Base-by-base conservation (phyloP, 2,888 invertebrate genomes). In the Epinotia brunnichana region DNA sequence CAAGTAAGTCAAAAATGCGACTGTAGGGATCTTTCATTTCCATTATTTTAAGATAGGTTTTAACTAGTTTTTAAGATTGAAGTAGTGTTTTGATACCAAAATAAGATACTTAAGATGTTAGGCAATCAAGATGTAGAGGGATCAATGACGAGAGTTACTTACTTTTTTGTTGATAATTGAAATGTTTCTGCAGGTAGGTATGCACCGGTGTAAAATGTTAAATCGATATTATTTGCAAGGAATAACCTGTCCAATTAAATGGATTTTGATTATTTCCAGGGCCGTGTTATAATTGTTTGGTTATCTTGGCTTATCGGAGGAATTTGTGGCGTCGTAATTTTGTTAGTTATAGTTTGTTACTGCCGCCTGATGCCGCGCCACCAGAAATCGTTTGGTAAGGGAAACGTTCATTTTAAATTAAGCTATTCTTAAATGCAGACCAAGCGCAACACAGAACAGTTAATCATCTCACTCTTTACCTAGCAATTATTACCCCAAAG, bases 331-430 rank as follows among this genome's bases (percentile, higher is more conserved):
- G 95, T 95, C 81, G 87, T 95, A 81, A 91, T 95, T 85, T 93
- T 95, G 85, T 94, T 95, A 78, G 90, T 95, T 84, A 90, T 95
- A 82, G 92, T 95, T 81, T 95, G 95, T 90, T 94, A 95, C 87
- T 95, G 95, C 87, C 95, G 95, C 92, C 94, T 95, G 85, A 95
- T 95, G 94, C 95, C 95, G 81, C 94, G 95, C 77, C 94, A 95
- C 83, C 95, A 95, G 88, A 95, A 95, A 90, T 95, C 95, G 76
- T 95, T 95, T 83, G 95, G 95, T 95, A 89, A 94, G 94, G 74
- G 35, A 7, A 7, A 9, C 9, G 74, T 72, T 68, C 19, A 51
- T 10, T 19, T 59, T 62, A 51, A 24, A 5, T 24, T 24, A 13
- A 3, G 3, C 1, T 15, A 44, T 44, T 44, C 5, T n/a, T n/a